phyloP scores from a whole-genome alignment of 1,140 invertebrate species.

The Dendroctonus valens region DNA sequence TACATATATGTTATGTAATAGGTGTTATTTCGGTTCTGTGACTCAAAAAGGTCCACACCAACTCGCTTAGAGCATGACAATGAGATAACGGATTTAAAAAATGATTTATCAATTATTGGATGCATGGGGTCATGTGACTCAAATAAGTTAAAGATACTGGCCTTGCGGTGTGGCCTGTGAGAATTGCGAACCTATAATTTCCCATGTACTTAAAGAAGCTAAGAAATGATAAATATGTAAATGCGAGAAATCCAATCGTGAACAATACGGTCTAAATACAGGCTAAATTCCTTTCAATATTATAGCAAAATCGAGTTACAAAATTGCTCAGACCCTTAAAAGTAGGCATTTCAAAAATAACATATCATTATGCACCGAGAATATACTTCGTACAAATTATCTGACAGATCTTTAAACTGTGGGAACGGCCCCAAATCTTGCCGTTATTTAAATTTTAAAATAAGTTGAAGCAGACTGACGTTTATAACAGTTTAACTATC shows the following conservation, averaged over 20 bases:
- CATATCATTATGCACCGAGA: conserved; percentile 32
- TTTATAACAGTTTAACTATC: conserved; percentile 22
- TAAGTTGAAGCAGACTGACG: conserved; percentile 4
- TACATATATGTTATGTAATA: too few relatives aligned
- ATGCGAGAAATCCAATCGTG: conserved; percentile 8
- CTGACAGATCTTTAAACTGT: conserved; percentile 32
- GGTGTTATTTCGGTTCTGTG: too few relatives aligned
- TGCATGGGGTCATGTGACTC: too few relatives aligned
- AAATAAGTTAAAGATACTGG: too few relatives aligned
- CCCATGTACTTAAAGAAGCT: neutral
- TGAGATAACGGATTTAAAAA: too few relatives aligned
- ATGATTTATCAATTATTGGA: too few relatives aligned
- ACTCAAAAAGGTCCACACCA: too few relatives aligned
- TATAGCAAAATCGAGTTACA: conserved; percentile 17
- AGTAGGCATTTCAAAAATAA: conserved; percentile 29
- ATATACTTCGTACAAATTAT: conserved; percentile 31
- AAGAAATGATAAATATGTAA: conserved; percentile 8
- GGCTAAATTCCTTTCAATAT: conserved; percentile 20
- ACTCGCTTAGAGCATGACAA: too few relatives aligned
- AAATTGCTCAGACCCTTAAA: conserved; percentile 19
- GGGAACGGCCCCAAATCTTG: conserved; percentile 26
- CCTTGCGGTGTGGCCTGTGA: too few relatives aligned
- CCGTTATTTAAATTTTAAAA: conserved; percentile 30
- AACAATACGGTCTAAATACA: conserved; percentile 11
- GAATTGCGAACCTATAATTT: too few relatives aligned